These are phyloP conservation scores for Melieria picta DNA, from an alignment of 2,888 invertebrate genomes.

Conservation along the genomic window DNA sequence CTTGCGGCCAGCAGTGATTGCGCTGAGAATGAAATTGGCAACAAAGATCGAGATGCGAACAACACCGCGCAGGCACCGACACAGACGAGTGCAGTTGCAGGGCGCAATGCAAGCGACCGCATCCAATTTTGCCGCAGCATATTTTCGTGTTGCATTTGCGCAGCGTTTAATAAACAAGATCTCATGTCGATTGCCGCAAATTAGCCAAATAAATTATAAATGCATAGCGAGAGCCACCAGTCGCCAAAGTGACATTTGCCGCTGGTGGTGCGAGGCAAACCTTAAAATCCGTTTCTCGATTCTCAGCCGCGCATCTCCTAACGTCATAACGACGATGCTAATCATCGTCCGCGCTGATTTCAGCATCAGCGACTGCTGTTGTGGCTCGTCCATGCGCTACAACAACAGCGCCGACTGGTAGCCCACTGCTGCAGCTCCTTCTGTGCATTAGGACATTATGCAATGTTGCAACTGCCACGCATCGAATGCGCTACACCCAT, in stretches of 20 bases:
- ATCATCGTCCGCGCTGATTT: not conserved
- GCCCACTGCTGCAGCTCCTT: not conserved
- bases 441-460: not conserved
- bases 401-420: not conserved
- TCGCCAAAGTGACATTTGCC: slow-evolving; percentile 11
- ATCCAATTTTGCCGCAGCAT: slow-evolving; percentile 28
- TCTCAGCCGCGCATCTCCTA: too few relatives aligned
- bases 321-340: too few relatives aligned
- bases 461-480: not conserved
- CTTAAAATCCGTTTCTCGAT: too few relatives aligned
- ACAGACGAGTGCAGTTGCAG: not conserved
- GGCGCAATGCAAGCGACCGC: not conserved
- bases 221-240: slow-evolving; percentile 12
- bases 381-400: not conserved
- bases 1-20: slow-evolving; percentile 28
- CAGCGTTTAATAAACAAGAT: slow-evolving; percentile 65
- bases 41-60: not conserved
- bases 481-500: not conserved
- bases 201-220: slow-evolving; percentile 63
- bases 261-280: slow-evolving; percentile 14
- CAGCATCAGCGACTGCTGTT: not conserved
- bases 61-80: not conserved
- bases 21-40: slow-evolving; percentile 9
- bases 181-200: slow-evolving; percentile 64
- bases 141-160: slow-evolving; percentile 52